A percentile compares a stretch with the other conserved stretches of the same genome.
Conservation (phyloP, 2,797 vertebrate species). For the Champsocephalus esox region DNA sequence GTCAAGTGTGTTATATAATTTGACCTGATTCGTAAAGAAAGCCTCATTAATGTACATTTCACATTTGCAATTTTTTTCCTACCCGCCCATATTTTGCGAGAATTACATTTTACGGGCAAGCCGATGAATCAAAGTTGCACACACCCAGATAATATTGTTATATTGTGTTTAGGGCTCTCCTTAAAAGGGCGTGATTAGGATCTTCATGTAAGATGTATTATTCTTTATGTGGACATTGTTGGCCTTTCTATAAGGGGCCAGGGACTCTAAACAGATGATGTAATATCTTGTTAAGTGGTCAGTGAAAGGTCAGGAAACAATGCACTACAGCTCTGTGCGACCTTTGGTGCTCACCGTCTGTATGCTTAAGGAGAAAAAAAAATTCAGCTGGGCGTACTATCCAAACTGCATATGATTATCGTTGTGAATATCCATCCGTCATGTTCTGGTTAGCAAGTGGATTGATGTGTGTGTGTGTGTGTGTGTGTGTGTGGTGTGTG, state of each 20-base stretch:
- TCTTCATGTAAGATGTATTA: background rate
- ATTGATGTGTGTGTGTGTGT: background rate
- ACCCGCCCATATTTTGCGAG: background rate
- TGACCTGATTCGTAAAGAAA: background rate
- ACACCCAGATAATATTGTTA: constrained; percentile 26
- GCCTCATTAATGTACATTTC: background rate
- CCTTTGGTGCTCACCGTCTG: constrained; percentile 27
- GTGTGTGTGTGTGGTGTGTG: too few relatives aligned
- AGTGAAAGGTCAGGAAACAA: constrained; percentile 48
- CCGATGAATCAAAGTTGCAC: constrained; percentile 7
- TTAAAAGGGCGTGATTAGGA: background rate
- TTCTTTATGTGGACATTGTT: constrained; percentile 36
- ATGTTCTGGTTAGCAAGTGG: background rate
- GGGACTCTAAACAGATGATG: constrained; percentile 30
- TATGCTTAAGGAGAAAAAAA: too few relatives aligned
- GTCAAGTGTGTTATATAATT: too few relatives aligned
- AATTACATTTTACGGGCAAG: background rate
- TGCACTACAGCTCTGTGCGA: constrained; percentile 17
- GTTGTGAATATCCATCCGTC: background rate
- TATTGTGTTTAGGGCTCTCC: constrained; percentile 10
- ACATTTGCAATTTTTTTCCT: background rate
- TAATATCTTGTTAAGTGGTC: constrained; percentile 31
- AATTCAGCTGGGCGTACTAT: constrained; percentile 12
- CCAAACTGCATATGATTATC: background rate
- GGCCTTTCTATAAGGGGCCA: background rate